phyloP scores from a whole-genome alignment of 2,113 vertebrate species.

The Hipposideros armiger region DNA sequence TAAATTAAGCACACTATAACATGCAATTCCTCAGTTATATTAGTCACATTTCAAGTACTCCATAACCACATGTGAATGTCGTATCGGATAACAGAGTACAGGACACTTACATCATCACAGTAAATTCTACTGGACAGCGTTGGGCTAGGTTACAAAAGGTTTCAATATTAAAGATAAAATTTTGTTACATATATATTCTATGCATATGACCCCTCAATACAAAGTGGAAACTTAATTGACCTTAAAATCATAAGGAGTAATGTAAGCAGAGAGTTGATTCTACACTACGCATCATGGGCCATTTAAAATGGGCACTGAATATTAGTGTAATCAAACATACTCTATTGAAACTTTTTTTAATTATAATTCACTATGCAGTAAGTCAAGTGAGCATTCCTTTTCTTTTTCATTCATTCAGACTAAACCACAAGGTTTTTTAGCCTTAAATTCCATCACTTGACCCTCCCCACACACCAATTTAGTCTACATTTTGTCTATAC shows the following conservation, averaged over 20 bases:
- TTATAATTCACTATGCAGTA: neutral
- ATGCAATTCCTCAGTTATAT: neutral
- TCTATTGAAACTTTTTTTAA: neutral
- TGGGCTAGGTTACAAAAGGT: neutral
- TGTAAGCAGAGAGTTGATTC: neutral
- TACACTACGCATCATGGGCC: neutral
- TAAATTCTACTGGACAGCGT: neutral
- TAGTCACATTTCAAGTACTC: neutral
- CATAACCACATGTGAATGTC: neutral
- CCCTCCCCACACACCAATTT: no score
- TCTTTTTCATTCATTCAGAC: neutral
- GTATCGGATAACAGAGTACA: neutral
- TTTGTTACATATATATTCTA: conserved; percentile 52
- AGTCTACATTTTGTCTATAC: neutral
- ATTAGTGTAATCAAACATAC: neutral
- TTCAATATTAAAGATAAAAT: conserved; percentile 74
- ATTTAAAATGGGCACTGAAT: conserved; percentile 60
- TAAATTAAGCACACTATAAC: neutral
- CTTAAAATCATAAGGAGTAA: conserved; percentile 66
- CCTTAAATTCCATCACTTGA: neutral
- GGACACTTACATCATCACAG: neutral
- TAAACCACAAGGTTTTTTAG: neutral
- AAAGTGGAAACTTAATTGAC: conserved; percentile 60
- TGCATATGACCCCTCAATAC: neutral
- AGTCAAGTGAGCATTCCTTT: neutral